Evolutionary conservation across 2,888 invertebrate genomes (phyloP).

Genomic region (Conus canariensis): DNA sequence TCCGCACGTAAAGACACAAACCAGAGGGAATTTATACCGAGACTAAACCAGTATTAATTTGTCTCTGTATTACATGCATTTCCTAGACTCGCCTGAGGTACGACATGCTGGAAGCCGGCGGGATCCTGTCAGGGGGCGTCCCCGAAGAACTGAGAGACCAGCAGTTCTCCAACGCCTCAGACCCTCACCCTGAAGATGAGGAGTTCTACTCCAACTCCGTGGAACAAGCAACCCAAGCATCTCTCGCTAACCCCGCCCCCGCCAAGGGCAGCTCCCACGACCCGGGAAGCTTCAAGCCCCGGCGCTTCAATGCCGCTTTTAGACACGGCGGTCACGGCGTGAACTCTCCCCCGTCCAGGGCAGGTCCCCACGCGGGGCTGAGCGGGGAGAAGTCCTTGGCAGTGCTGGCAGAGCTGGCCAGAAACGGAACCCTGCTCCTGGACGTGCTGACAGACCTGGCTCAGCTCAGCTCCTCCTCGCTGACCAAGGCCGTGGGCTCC

Average conservation of each 20-base stretch:
- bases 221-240: background rate
- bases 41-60: too few relatives aligned
- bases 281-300: background rate
- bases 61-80: too few relatives aligned
- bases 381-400: conserved; percentile 17
- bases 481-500: conserved; percentile 56
- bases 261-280: background rate
- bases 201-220: background rate
- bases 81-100: conserved; percentile 50
- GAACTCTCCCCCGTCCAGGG: background rate
- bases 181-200: background rate
- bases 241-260: background rate
- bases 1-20: too few relatives aligned
- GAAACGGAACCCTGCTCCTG: conserved; percentile 51
- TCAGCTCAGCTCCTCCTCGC: conserved; percentile 59
- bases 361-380: too few relatives aligned
- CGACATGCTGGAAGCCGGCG: conserved; percentile 49
- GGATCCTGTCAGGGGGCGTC: background rate
- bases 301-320: background rate
- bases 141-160: conserved; percentile 32
- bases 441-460: conserved; percentile 66
- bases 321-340: background rate
- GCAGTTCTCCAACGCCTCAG: background rate
- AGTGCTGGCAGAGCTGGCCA: conserved; percentile 44
- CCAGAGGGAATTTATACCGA: too few relatives aligned